Evolutionary conservation across 2,113 vertebrate species (phyloP).

Genomic region (Monarcha castaneiventris): DNA sequence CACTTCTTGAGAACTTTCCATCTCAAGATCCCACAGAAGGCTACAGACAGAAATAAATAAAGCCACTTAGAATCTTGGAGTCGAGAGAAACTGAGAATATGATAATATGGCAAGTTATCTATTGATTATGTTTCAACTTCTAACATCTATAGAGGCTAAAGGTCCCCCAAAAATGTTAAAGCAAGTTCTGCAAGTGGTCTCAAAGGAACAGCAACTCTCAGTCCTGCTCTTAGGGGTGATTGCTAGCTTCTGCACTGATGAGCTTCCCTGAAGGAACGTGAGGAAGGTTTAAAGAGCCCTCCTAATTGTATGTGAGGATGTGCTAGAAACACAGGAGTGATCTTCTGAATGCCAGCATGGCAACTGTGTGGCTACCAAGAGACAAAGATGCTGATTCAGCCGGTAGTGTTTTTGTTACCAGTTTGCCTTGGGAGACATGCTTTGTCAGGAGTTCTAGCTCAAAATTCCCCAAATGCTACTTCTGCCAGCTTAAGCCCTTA

Average conservation of each 20-base stretch:
- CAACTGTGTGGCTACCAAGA: background rate
- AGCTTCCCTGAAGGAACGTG: background rate
- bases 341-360: background rate
- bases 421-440: background rate
- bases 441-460: background rate
- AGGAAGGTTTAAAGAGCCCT: background rate
- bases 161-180: background rate
- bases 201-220: background rate
- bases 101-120: background rate
- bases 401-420: background rate
- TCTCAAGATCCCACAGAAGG: background rate
- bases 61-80: background rate
- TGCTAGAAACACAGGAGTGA: background rate
- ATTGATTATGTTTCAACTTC: background rate
- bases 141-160: background rate
- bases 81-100: background rate
- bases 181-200: background rate
- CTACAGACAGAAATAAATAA: background rate
- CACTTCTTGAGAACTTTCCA: background rate
- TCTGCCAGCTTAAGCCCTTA: background rate
- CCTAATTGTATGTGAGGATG: background rate
- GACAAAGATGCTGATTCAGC: background rate
- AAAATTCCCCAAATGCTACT: conserved; percentile 6
- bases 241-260: background rate
- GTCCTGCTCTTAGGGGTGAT: background rate